phyloP scores from a whole-genome alignment of 2,797 vertebrate genomes.

The Ctenopoma kingsleyae region DNA sequence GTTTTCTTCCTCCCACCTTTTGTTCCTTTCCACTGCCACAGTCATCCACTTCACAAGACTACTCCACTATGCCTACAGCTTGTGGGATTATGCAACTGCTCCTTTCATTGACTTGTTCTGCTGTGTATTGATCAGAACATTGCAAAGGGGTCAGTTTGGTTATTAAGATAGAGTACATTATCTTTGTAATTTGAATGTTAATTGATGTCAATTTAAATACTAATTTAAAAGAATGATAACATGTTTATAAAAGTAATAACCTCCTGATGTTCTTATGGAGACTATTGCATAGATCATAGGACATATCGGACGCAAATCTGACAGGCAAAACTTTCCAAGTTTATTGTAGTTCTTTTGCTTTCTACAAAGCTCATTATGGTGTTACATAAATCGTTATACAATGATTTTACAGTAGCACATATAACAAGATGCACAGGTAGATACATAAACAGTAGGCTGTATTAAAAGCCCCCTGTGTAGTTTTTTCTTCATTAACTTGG shows the following conservation, averaged over 20 bases:
- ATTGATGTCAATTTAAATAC: background rate
- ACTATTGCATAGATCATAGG: no score
- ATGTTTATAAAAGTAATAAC: background rate
- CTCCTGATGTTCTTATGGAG: background rate
- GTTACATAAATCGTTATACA: no score
- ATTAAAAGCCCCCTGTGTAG: background rate
- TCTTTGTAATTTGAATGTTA: constrained; percentile 1
- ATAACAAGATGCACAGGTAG: no score
- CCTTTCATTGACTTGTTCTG: constrained; percentile 37
- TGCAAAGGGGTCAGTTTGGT: background rate
- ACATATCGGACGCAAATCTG: background rate
- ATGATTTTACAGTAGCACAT: no score
- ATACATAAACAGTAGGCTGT: no score
- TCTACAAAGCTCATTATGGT: no score
- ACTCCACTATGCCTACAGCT: constrained; percentile 30
- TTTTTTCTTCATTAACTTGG: no score
- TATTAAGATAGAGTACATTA: no score
- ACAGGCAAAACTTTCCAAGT: background rate
- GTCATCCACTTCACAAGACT: constrained; percentile 46
- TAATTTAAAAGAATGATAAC: background rate
- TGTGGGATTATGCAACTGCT: constrained; percentile 37
- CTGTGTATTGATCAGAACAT: background rate
- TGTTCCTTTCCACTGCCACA: constrained; percentile 44
- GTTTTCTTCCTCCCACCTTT: constrained; percentile 51
- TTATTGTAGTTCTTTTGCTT: no score